Conservation (phyloP, 2,113 vertebrate species). For the Labeo catla region DNA sequence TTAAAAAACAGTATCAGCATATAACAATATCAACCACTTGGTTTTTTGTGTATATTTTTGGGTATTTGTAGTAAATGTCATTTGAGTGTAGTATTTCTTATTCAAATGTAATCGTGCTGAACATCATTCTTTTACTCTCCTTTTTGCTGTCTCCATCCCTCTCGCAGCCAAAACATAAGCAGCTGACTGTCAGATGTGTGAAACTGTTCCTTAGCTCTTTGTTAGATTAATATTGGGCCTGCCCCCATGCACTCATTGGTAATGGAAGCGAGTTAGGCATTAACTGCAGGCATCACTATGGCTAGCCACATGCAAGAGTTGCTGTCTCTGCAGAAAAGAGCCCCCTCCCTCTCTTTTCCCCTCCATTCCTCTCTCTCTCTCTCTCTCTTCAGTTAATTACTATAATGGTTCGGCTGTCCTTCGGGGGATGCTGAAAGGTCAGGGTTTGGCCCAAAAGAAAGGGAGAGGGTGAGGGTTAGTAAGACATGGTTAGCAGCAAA, state of each 20-base stretch:
- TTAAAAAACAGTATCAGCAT: no score
- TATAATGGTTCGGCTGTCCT: slow-evolving; percentile 48
- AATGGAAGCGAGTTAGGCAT: slow-evolving; percentile 55
- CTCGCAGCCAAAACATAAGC: background rate
- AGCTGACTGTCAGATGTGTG: slow-evolving; percentile 16
- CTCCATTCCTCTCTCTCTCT: slow-evolving; percentile 9
- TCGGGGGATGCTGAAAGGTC: slow-evolving; percentile 41
- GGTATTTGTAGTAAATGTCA: background rate
- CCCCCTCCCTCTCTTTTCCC: slow-evolving; percentile 26
- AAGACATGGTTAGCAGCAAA: slow-evolving; percentile 7
- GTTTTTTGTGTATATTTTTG: background rate
- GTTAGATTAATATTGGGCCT: slow-evolving; percentile 52
- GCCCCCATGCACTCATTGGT: slow-evolving; percentile 45
- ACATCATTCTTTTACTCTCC: background rate
- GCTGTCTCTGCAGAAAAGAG: slow-evolving; percentile 55
- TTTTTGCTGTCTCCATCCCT: slow-evolving; percentile 4
- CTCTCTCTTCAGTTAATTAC: slow-evolving; percentile 52
- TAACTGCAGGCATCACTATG: slow-evolving; percentile 45
- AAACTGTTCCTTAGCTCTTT: slow-evolving; percentile 50
- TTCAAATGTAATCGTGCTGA: background rate
- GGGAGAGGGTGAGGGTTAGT: slow-evolving; percentile 3
- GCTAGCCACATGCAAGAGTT: slow-evolving; percentile 44
- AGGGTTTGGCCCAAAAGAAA: slow-evolving; percentile 49
- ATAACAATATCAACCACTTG: background rate
- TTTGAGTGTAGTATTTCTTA: background rate